Evolutionary conservation across 2,888 invertebrate species (phyloP).

Genomic region (Boloria selene): DNA sequence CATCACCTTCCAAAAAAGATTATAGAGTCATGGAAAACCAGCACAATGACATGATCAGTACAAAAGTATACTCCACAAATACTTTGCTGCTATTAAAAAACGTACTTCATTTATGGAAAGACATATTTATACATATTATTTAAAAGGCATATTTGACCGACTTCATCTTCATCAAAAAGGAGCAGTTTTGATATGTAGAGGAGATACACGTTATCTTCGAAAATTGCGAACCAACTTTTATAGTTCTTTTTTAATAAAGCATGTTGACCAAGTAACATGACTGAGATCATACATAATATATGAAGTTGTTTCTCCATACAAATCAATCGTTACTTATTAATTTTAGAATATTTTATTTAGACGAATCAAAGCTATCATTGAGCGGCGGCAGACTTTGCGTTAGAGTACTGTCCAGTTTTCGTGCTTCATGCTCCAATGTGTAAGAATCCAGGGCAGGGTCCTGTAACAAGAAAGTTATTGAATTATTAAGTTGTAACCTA

Average conservation of each 20-base stretch:
- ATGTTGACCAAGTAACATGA: background rate
- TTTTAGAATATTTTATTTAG: constrained; percentile 53
- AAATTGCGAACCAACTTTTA: background rate
- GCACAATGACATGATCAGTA: too few relatives aligned
- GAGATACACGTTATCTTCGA: background rate
- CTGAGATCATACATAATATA: background rate
- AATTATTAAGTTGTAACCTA: background rate
- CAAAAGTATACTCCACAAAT: too few relatives aligned
- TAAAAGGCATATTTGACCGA: too few relatives aligned
- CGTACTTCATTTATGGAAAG: too few relatives aligned
- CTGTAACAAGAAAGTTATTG: constrained; percentile 53
- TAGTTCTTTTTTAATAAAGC: background rate
- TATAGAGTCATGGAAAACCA: too few relatives aligned
- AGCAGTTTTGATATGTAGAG: too few relatives aligned
- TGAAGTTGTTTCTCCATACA: too few relatives aligned
- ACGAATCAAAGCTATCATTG: constrained; percentile 77
- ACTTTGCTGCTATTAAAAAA: too few relatives aligned
- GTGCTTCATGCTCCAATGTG: constrained; percentile 94
- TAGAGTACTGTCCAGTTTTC: constrained; percentile 85
- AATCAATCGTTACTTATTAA: constrained; percentile 37
- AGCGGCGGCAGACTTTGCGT: constrained; percentile 83
- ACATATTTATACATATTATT: too few relatives aligned
- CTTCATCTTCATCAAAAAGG: too few relatives aligned
- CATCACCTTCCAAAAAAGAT: too few relatives aligned
- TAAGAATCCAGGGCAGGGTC: constrained; percentile 94